A percentile compares a stretch with the other conserved stretches of the same genome.
These are phyloP conservation scores for Petromus typicus DNA, from an alignment of 2,113 vertebrate genomes.

Conservation along the genomic window DNA sequence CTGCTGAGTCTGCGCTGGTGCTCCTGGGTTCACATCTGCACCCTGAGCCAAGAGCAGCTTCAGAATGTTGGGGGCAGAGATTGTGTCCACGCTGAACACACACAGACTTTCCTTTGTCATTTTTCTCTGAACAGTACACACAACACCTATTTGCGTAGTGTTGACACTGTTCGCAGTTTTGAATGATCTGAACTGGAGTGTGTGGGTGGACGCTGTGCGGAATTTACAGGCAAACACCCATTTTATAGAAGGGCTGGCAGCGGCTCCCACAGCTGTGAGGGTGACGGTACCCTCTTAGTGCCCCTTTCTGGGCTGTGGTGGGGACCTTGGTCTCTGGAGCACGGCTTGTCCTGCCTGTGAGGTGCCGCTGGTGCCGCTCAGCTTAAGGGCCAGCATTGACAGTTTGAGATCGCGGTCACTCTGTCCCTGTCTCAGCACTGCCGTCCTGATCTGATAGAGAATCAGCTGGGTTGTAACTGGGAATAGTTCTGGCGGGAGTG, in stretches of 20 bases:
- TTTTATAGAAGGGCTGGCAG: not conserved
- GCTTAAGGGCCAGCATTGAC: not conserved
- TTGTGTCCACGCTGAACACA: not conserved
- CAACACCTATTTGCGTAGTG: not conserved
- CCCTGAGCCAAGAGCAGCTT: not conserved
- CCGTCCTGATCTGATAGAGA: not conserved
- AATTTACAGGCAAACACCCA: not conserved
- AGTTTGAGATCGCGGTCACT: fast-evolving
- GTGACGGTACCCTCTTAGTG: not conserved
- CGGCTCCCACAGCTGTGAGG: not conserved
- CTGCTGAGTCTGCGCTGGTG: not conserved
- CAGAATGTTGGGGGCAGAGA: no score
- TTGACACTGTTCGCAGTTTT: not conserved
- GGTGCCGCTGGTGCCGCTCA: fast-evolving
- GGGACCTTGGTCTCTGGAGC: not conserved
- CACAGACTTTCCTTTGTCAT: not conserved
- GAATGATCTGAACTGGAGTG: not conserved
- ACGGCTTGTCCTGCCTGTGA: not conserved
- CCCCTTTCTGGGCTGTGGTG: not conserved
- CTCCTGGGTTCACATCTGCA: not conserved
- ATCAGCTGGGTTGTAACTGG: not conserved
- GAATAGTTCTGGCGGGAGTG: not conserved
- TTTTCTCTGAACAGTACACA: not conserved
- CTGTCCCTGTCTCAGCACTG: not conserved
- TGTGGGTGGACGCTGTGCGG: no score